These are phyloP conservation scores for Pygoscelis antarcticus DNA, from an alignment of 2,113 vertebrate species.

Conservation along the genomic window DNA sequence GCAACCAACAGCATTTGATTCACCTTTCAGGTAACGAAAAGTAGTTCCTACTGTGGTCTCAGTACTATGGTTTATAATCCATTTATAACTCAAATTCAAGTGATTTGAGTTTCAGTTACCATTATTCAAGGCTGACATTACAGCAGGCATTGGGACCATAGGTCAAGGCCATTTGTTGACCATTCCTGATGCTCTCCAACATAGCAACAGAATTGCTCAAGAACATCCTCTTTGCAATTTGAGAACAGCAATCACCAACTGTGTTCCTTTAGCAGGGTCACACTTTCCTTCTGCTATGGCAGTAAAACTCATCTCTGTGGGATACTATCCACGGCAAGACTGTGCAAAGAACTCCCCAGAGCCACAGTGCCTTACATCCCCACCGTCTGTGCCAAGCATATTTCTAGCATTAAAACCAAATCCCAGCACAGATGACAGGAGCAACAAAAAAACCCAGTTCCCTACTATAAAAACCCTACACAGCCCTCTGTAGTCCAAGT, in stretches of 20 bases:
- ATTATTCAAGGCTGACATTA: not conserved
- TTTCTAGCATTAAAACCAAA: not conserved
- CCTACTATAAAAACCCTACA: not conserved
- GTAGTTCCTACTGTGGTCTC: not conserved
- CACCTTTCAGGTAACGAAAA: not conserved
- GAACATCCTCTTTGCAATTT: not conserved
- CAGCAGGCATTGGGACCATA: not conserved
- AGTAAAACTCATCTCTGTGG: not conserved
- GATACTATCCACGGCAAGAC: not conserved
- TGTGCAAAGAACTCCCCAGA: not conserved
- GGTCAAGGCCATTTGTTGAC: not conserved
- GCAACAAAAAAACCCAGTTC: not conserved
- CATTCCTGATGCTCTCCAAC: not conserved
- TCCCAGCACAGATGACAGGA: not conserved
- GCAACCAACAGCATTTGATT: not conserved
- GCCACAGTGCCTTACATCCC: not conserved
- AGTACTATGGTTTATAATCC: not conserved
- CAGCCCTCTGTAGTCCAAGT: not conserved
- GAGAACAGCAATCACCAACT: not conserved
- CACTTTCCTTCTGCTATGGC: not conserved
- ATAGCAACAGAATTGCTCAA: not conserved
- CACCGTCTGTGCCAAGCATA: fast-evolving
- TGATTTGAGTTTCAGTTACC: not conserved
- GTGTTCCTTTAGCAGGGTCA: not conserved
- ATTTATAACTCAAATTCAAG: not conserved